Conservation (phyloP, 1,140 invertebrate genomes). For the Trigoniulus corallinus region DNA sequence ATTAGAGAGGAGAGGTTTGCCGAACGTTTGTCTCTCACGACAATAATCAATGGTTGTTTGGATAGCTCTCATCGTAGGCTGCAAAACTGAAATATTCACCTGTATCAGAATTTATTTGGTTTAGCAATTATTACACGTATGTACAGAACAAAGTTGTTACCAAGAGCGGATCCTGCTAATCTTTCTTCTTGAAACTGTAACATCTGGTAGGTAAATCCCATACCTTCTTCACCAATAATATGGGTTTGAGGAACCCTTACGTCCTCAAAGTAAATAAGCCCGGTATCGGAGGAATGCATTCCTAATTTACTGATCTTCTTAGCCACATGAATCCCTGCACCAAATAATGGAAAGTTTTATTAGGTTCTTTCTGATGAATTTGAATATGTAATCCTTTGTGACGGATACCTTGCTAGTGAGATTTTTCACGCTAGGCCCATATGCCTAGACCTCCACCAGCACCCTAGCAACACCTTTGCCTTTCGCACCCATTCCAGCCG, state of each 20-base stretch:
- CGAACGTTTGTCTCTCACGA: constrained; percentile 31
- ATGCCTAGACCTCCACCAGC: too few relatives aligned
- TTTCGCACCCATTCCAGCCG: too few relatives aligned
- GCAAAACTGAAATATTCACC: constrained; percentile 25
- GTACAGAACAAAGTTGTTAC: constrained; percentile 14
- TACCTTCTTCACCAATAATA: constrained; percentile 40
- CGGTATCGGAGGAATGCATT: constrained; percentile 37
- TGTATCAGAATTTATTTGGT: too few relatives aligned
- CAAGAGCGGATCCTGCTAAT: constrained; percentile 25
- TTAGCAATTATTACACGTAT: too few relatives aligned
- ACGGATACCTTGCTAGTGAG: too few relatives aligned
- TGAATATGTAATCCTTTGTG: too few relatives aligned
- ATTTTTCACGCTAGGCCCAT: too few relatives aligned
- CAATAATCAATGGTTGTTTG: constrained; percentile 35
- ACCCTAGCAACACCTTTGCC: too few relatives aligned
- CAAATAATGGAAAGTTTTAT: constrained; percentile 4
- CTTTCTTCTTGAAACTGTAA: constrained; percentile 41
- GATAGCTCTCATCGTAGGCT: constrained; percentile 27
- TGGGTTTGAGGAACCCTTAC: constrained; percentile 33
- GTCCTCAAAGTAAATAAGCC: constrained; percentile 41
- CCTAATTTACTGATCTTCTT: constrained; percentile 37
- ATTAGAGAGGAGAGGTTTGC: constrained; percentile 32
- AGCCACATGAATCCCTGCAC: constrained; percentile 20
- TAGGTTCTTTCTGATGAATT: too few relatives aligned
- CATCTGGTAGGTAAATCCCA: constrained; percentile 44